A percentile compares a stretch with the other conserved stretches of the same genome.
Conservation (phyloP, 2,888 invertebrate genomes). For the Lithophane socia region DNA sequence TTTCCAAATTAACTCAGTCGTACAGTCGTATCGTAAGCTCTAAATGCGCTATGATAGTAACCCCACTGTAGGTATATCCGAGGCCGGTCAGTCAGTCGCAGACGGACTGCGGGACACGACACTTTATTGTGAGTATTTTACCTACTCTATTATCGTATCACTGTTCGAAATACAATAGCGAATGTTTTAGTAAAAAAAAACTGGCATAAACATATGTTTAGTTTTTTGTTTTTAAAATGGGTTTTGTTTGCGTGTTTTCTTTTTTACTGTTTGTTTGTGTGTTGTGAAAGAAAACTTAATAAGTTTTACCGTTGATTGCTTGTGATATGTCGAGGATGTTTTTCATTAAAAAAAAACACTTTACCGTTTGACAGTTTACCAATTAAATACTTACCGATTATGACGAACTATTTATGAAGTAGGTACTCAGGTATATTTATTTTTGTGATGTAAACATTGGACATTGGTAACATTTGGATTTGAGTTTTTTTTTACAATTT, state of each 20-base stretch:
- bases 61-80: constrained; percentile 35
- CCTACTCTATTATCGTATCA: constrained; percentile 1
- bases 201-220: too few species aligned
- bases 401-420: neutral
- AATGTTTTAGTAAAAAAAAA: constrained; percentile 1
- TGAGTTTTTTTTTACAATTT: neutral
- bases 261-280: neutral
- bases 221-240: neutral
- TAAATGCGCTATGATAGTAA: constrained; percentile 48
- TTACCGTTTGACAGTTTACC: constrained; percentile 2
- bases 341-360: neutral
- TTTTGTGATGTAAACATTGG: neutral
- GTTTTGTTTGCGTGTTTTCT: neutral
- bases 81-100: constrained; percentile 57
- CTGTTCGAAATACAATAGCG: constrained; percentile 28
- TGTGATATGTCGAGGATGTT: constrained; percentile 4
- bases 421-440: too few species aligned
- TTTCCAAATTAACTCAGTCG: neutral
- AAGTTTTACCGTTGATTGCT: neutral
- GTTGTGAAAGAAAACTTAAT: neutral
- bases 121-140: constrained; percentile 54
- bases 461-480: neutral
- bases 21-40: constrained; percentile 50
- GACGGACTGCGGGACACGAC: constrained; percentile 48
- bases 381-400: neutral